Evolutionary conservation across 2,888 invertebrate species (phyloP).

Genomic region (Taphrorychus bicolor): DNA sequence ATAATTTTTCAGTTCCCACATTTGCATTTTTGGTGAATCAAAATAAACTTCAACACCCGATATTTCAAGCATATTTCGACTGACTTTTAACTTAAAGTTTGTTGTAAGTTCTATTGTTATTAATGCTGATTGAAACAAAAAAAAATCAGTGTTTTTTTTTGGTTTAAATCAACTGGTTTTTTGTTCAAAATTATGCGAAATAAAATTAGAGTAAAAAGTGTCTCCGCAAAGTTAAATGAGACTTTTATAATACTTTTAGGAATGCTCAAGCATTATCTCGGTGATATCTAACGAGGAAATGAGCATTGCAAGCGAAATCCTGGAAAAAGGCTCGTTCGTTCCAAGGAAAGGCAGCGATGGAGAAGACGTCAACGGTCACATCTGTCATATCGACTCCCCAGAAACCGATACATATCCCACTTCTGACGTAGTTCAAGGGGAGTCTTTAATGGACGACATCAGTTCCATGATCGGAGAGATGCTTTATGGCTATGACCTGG

Average conservation of each 20-base stretch:
- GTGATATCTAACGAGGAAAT: constrained; percentile 74
- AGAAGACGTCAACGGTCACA: constrained; percentile 63
- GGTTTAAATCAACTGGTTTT: too few relatives aligned
- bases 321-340: constrained; percentile 60
- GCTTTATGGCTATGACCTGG: constrained; percentile 70
- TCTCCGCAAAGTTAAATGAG: not conserved
- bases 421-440: constrained; percentile 78
- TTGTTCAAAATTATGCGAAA: not conserved
- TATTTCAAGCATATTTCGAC: too few relatives aligned
- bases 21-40: too few relatives aligned
- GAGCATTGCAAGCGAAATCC: constrained; percentile 74
- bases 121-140: too few relatives aligned
- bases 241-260: constrained; percentile 51
- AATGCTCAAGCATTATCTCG: constrained; percentile 68
- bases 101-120: too few relatives aligned
- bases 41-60: too few relatives aligned
- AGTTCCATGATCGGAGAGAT: constrained; percentile 78
- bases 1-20: too few relatives aligned
- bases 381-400: constrained; percentile 84
- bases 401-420: constrained; percentile 78
- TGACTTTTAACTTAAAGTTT: too few relatives aligned
- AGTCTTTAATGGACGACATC: constrained; percentile 80
- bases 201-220: not conserved
- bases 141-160: too few relatives aligned
- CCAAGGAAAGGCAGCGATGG: constrained; percentile 61